Evolutionary conservation across 2,113 vertebrate species (phyloP), one percentile per base, ranked within the genome.

Genomic region (Halcyon malimbica): DNA sequence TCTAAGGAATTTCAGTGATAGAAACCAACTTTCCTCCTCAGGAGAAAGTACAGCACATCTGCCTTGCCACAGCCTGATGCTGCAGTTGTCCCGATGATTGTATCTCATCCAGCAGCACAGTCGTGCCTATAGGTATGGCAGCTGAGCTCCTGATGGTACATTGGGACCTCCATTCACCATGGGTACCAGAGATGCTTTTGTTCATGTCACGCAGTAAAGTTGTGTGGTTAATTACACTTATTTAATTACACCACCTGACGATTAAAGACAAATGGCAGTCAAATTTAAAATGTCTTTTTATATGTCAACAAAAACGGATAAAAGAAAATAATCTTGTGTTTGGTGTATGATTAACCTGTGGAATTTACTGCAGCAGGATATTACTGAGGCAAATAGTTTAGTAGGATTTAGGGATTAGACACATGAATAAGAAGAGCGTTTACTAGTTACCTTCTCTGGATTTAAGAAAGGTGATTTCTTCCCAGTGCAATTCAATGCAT

Each of bases 291-390:
- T 48, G 28, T 74, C 25, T 39, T 63, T 74, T 70, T 48, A 78
- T 33, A 42, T 65, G 73, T 23, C 81, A 71, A 50, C 78, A 80
- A 76, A 95, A 95, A 94, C 91, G 84, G 80, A 96, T 90, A 95
- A 84, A 92, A 93, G 89, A 87, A 92, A 97, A 96, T 51, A 91
- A 94, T 95, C 95, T 94, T 44, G 77, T 80, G 83, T 87, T 93
- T 56, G 79, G 95, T 97, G 46, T 97, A 97, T 97, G 91, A 97
- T 97, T 97, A 97, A 97, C 97, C 82, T 65, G 25, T 95, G 97
- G 97, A 97, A 97, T 97, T 97, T 97, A 97, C 96, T 97, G 96
- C 96, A 92, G 86, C 26, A 75, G 76, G 93, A 96, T 92, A 90
- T 96, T 92, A 96, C 96, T 75, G 92, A 94, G 64, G 68, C 96